Base-by-base conservation (phyloP, 2,888 invertebrate genomes). In the Lithophane socia region DNA sequence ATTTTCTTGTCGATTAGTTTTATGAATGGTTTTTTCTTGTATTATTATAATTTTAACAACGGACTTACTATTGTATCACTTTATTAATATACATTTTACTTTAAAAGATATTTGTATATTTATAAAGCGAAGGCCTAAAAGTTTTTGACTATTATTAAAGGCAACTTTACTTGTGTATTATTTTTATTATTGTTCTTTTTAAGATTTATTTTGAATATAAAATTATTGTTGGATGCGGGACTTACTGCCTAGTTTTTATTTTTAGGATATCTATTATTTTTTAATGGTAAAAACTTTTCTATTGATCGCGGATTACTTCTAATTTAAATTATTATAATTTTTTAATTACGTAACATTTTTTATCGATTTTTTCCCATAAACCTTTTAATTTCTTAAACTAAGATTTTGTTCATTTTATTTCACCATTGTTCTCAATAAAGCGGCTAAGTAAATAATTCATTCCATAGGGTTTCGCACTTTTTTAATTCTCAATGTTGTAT, bases 351-450 rank as follows among this genome's bases (percentile, higher is more conserved):
- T 67, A 75, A 64, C 44, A 42, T 44, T 67, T 66, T 37, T 77
- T 47, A 60, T 13, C 29, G 29, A 66, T 16, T 60, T 61, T 79
- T 58, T 58, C 82, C 77, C 79, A 75, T 79, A 64, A 82, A 82
- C 82, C 79, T 60, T 76, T 44, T 47, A 75, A 21, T 75, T 76
- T 12, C 9, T 56, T 75, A 75, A 64, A 54, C 64, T 76, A 82
- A 37, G 21, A 29, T 49, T 75, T 74, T 16, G 49, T 49, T 65
- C 9, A 54, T 37, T 47, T 7, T n/a, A 29, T 21, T 47, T 29
- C n/a, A 65, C 18, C 44, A 47, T 52, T 66, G 29, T 8, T 74
- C 37, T 21, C 47, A 56, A 63, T 42, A 77, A 75, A 81, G 54
- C 37, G 1, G 18, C 18, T 42, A 29, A 37, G 37, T 37, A 37